Conservation (phyloP, 1,140 invertebrate species). For the Nephila pilipes region DNA sequence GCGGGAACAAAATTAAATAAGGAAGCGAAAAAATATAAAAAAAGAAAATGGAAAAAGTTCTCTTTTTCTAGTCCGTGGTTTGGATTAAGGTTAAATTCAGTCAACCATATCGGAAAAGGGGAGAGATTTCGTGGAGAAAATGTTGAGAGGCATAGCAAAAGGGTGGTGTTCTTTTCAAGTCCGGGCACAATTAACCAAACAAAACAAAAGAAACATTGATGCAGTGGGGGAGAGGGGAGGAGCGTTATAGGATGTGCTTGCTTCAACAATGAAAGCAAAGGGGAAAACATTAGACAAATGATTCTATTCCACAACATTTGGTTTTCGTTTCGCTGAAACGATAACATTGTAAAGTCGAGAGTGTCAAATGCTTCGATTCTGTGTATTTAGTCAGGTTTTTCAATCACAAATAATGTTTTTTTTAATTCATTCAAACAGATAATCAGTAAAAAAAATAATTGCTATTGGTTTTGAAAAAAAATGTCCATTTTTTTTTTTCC, state of each 20-base stretch:
- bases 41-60: constrained; percentile 22
- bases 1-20: constrained; percentile 29
- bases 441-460: too few species aligned
- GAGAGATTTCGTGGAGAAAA: neutral
- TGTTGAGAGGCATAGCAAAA: neutral
- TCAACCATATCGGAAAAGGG: constrained; percentile 3
- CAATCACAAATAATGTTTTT: too few species aligned
- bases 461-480: too few species aligned
- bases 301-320: neutral
- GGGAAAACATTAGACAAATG: neutral
- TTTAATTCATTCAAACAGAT: too few species aligned
- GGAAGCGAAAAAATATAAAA: constrained; percentile 6
- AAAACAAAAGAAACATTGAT: constrained; percentile 29
- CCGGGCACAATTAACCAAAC: neutral
- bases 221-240: neutral
- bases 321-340: neutral
- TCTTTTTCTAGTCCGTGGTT: constrained; percentile 13
- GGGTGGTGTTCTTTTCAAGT: constrained; percentile 4
- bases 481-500: too few species aligned
- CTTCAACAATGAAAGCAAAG: constrained; percentile 46
- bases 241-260: constrained; percentile 3
- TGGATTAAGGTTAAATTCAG: constrained; percentile 64
- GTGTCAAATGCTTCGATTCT: neutral
- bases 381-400: neutral
- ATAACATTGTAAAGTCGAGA: neutral